A percentile compares a stretch with the other conserved stretches of the same genome.
These are phyloP conservation scores for Brachyopa scutellaris DNA, from an alignment of 2,888 invertebrate species.

Conservation along the genomic window DNA sequence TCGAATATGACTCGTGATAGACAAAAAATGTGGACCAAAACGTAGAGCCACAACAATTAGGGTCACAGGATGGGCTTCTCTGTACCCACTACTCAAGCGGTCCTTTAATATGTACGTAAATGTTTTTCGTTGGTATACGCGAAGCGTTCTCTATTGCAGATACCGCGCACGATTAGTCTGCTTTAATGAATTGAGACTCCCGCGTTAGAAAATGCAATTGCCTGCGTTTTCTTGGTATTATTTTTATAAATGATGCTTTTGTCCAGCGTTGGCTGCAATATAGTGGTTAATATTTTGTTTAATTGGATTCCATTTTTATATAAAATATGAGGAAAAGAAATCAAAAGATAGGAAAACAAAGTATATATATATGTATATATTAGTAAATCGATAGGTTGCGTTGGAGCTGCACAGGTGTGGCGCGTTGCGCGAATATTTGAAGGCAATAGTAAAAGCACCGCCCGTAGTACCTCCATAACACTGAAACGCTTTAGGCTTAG, in stretches of 20 bases:
- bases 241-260: slow-evolving; percentile 1
- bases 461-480: background rate
- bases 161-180: slow-evolving; percentile 31
- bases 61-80: background rate
- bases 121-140: background rate
- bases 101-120: background rate
- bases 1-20: slow-evolving; percentile 1
- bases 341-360: slow-evolving; percentile 19
- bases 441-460: background rate
- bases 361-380: background rate
- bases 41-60: background rate
- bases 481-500: background rate
- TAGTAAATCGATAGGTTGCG: slow-evolving; percentile 3
- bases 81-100: background rate
- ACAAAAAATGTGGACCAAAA: background rate
- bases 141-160: slow-evolving; percentile 24
- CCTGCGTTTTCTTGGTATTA: slow-evolving; percentile 16
- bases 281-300: slow-evolving; percentile 55
- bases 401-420: background rate
- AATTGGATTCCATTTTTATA: slow-evolving; percentile 14
- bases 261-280: slow-evolving; percentile 57
- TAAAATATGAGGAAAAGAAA: slow-evolving; percentile 12
- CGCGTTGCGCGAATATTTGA: background rate
- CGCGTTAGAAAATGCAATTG: slow-evolving; percentile 11
- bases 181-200: background rate